Evolutionary conservation across 2,797 vertebrate species (phyloP).

Genomic region (Cephalopachus bancanus): DNA sequence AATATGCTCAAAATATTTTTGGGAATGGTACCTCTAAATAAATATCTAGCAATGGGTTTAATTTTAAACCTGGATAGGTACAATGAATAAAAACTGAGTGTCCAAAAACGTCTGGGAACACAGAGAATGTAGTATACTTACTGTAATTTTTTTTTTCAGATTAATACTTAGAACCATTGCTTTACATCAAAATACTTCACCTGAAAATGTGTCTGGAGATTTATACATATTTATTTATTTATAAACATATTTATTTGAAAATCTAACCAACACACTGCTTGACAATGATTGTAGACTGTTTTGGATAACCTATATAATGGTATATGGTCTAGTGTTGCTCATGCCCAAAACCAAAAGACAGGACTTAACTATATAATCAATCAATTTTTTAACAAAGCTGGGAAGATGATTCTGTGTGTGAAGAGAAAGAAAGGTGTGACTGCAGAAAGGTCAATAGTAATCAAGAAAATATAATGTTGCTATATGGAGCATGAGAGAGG

Average conservation of each 20-base stretch:
- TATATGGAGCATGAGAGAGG: not conserved
- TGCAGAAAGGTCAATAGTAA: not conserved
- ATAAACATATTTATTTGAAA: conserved; percentile 34
- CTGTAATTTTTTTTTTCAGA: not conserved
- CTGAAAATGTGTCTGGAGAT: not conserved
- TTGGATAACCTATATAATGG: not conserved
- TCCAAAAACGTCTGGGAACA: not conserved
- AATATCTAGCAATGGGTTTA: conserved; percentile 36
- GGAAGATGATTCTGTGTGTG: not conserved
- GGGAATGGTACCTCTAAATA: not conserved
- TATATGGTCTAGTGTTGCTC: not conserved
- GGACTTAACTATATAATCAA: not conserved
- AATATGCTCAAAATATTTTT: not conserved
- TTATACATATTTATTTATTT: not conserved
- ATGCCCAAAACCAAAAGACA: not conserved
- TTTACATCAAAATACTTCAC: conserved; percentile 55
- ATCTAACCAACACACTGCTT: not conserved
- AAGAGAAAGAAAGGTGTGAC: not conserved
- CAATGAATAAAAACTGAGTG: not conserved
- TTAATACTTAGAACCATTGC: not conserved
- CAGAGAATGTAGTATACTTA: not conserved
- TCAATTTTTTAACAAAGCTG: not conserved
- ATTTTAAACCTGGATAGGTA: conserved; percentile 47
- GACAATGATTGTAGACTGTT: not conserved
- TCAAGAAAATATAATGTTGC: not conserved